phyloP scores from a whole-genome alignment of 2,113 vertebrate genomes.

The Sander lucioperca region DNA sequence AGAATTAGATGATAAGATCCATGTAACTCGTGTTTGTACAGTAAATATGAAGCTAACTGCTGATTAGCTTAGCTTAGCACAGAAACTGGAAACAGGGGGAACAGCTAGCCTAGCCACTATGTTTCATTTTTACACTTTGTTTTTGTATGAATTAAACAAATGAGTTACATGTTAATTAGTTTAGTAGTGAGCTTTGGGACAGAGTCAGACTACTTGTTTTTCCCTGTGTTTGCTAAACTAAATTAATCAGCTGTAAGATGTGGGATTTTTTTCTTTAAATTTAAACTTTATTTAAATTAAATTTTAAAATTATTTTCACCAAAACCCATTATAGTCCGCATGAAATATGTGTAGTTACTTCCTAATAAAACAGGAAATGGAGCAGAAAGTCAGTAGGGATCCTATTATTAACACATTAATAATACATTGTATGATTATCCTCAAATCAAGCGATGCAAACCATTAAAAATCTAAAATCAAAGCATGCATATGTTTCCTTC shows the following conservation, averaged over 20 bases:
- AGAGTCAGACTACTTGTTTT: background rate
- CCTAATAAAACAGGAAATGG: background rate
- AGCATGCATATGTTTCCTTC: background rate
- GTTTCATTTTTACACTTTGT: background rate
- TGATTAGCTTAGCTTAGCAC: background rate
- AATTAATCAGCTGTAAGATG: background rate
- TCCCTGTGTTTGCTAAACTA: background rate
- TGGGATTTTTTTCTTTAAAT: no score
- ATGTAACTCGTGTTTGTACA: background rate
- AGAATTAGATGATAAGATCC: background rate
- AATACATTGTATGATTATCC: slow-evolving; percentile 1
- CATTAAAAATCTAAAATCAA: background rate
- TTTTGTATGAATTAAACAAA: background rate
- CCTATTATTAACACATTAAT: slow-evolving; percentile 2
- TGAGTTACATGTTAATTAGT: background rate
- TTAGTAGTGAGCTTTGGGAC: background rate
- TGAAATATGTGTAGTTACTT: background rate
- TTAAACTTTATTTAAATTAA: background rate
- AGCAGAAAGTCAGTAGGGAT: background rate
- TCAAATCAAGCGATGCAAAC: background rate
- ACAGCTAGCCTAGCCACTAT: background rate
- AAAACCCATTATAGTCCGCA: background rate
- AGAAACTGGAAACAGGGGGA: background rate
- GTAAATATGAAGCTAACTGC: background rate
- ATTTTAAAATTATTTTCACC: background rate